Conservation (phyloP, 2,113 vertebrate species). For the Antechinus stuartii region DNA sequence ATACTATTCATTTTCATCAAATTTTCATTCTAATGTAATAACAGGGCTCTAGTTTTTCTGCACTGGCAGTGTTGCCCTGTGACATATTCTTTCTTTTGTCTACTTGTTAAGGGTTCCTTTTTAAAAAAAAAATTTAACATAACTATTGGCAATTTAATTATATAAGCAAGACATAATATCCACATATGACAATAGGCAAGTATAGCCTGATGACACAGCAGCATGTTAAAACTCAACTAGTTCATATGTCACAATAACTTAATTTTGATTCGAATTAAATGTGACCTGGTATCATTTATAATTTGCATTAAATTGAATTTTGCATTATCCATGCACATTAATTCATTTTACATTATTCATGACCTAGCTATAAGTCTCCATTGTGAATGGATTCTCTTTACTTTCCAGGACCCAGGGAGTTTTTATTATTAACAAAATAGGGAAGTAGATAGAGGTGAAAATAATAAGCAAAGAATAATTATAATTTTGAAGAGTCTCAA, state of each 20-base stretch:
- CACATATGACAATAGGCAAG: neutral
- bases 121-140: neutral
- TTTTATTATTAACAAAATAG: neutral
- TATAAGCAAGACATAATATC: neutral
- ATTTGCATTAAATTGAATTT: neutral
- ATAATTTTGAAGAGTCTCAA: neutral
- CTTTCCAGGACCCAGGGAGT: neutral
- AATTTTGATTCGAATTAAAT: neutral
- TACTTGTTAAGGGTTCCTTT: neutral
- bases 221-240: neutral
- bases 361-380: neutral
- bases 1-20: neutral
- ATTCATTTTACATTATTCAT: neutral
- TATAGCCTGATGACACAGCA: neutral
- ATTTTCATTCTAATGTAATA: neutral
- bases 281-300: neutral
- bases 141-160: neutral
- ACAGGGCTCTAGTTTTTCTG: neutral
- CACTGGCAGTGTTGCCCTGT: neutral
- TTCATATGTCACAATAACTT: neutral
- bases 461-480: neutral
- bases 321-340: neutral
- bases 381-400: neutral
- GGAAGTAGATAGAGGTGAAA: neutral
- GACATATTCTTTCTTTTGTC: neutral